Evolutionary conservation across 2,888 invertebrate species (phyloP), one percentile per base, ranked within the genome.

Genomic region (Eupelmus urozonus): DNA sequence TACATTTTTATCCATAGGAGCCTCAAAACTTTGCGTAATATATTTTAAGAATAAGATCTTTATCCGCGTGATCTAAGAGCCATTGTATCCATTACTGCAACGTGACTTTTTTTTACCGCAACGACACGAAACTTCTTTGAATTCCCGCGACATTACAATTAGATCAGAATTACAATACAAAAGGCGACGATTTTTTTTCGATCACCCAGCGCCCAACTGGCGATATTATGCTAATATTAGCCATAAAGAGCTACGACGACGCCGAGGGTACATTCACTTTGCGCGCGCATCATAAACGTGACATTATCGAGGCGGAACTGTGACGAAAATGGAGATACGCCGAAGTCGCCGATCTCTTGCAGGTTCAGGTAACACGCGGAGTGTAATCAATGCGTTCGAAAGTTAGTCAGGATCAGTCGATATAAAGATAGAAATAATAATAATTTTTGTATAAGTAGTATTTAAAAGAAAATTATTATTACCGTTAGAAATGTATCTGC

Each of bases 141-240:
- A 51, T 66, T 51, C 27, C 13, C 57, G 23, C 51, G 53, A 27
- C 16, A 65, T 42, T 5, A 34, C 13, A 72, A 77, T 67, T 29
- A 40, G 77, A 67, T 27, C 77, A 18, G 72, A 77, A 77, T 77
- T 77, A 67, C 29, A 77, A 77, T 77, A 77, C 77, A 77, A 77
- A 76, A 59, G 76, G n/a, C 25, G 45, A 70, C 34, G 25, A 49
- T 63, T 29, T 45, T 57, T 29, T 45, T 29, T 55, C 9, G 16
- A n/a, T 16, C 45, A 45, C 9, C 2, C 45, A 45, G 16, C 45
- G n/a, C 45, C 2, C 13, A 16, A 34, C 3, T 34, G 13, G 45
- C 16, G 13, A 45, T 45, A 13, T 45, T 45, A 45, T 45, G 45
- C 16, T 13, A 45, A 45, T 45, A 45, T 45, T n/a, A n/a, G n/a